These are phyloP conservation scores for Eupithecia exiguata DNA, from an alignment of 2,888 invertebrate species.

Conservation along the genomic window DNA sequence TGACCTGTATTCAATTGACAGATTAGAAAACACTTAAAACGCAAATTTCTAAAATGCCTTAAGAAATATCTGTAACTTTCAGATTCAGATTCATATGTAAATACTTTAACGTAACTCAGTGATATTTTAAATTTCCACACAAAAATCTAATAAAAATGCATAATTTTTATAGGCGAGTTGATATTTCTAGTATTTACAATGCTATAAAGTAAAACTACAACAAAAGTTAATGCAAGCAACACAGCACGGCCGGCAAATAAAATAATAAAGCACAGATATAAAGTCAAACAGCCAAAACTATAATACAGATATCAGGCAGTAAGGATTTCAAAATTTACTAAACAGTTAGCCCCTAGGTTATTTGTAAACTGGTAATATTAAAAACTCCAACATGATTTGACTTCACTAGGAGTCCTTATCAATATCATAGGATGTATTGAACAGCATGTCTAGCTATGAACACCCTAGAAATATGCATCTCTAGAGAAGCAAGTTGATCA, in stretches of 20 bases:
- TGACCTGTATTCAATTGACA: not conserved
- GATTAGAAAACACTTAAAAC: not conserved
- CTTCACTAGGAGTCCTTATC: not conserved
- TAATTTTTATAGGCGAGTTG: not conserved
- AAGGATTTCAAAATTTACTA: slow-evolving; percentile 12
- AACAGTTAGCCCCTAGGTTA: not conserved
- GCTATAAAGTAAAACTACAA: slow-evolving; percentile 43
- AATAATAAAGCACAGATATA: slow-evolving; percentile 69
- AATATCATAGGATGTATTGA: not conserved
- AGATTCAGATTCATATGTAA: too few species aligned
- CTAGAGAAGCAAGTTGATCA: not conserved
- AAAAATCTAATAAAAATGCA: not conserved
- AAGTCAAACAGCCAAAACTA: slow-evolving; percentile 63
- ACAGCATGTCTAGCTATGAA: not conserved
- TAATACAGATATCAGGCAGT: slow-evolving; percentile 26
- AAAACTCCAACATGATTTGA: not conserved
- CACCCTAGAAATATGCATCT: not conserved
- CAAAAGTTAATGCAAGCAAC: slow-evolving; percentile 60
- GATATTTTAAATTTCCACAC: not conserved
- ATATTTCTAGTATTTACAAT: not conserved
- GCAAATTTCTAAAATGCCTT: not conserved
- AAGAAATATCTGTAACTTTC: not conserved
- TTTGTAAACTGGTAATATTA: not conserved
- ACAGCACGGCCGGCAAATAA: slow-evolving; percentile 66
- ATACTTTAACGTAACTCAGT: too few species aligned